Conservation (phyloP, 2,113 vertebrate species). For the Oncorhynchus masou region DNA sequence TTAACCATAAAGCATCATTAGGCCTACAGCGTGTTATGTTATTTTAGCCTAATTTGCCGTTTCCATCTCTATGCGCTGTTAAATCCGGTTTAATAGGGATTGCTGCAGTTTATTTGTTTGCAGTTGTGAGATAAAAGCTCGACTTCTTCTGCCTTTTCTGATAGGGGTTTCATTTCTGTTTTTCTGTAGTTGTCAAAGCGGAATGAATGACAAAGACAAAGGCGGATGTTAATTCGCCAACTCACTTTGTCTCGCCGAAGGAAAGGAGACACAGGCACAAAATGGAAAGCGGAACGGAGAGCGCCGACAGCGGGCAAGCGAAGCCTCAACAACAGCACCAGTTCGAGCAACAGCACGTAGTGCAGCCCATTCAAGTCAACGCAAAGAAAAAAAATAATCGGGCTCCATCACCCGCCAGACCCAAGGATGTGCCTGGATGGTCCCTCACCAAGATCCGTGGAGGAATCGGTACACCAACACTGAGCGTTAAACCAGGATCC, state of each 20-base stretch:
- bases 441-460: constrained; percentile 84
- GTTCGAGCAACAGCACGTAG: constrained; percentile 42
- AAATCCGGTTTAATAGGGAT: constrained; percentile 23
- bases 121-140: constrained; percentile 32
- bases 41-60: not conserved
- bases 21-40: too few relatives aligned
- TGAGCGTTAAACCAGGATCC: constrained; percentile 76
- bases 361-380: constrained; percentile 25
- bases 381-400: constrained; percentile 85
- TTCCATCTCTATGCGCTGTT: constrained; percentile 9
- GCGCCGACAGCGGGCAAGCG: constrained; percentile 58
- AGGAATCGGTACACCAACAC: constrained; percentile 71
- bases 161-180: constrained; percentile 50
- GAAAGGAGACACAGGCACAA: constrained; percentile 75
- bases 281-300: constrained; percentile 74
- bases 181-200: constrained; percentile 50
- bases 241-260: constrained; percentile 74
- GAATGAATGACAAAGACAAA: constrained; percentile 86
- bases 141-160: constrained; percentile 40
- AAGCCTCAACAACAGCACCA: constrained; percentile 42
- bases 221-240: constrained; percentile 74
- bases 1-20: not conserved
- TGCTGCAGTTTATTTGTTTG: constrained; percentile 32
- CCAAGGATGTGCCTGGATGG: constrained; percentile 87
- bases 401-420: constrained; percentile 88